Conservation (phyloP, 1,140 invertebrate genomes). For the Diachasma alloeum region DNA sequence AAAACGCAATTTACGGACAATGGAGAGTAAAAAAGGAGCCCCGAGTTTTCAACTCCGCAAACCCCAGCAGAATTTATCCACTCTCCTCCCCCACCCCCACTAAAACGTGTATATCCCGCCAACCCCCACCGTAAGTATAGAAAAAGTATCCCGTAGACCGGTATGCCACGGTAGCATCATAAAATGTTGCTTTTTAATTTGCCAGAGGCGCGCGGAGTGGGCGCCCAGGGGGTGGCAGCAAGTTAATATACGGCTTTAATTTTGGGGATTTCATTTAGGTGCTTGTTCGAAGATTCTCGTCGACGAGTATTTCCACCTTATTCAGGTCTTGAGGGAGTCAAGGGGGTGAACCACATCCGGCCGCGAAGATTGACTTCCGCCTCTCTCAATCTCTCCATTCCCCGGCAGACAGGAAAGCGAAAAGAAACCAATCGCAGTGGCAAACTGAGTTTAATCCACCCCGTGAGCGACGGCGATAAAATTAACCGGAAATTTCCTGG, state of each 20-base stretch:
- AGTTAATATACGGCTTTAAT: constrained; percentile 65
- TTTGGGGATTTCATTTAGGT: constrained; percentile 59
- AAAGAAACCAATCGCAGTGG: constrained; percentile 20
- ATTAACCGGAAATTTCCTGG: not conserved
- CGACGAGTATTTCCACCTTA: constrained; percentile 3
- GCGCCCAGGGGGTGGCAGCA: not conserved
- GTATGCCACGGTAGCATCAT: constrained; percentile 35
- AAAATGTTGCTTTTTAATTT: constrained; percentile 66
- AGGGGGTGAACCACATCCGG: constrained; percentile 55
- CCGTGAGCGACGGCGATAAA: not conserved
- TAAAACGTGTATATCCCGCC: not conserved
- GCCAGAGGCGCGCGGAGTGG: constrained; percentile 46
- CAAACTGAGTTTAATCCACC: not conserved
- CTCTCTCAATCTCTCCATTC: constrained; percentile 37
- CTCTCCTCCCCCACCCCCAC: constrained; percentile 18
- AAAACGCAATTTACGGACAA: constrained; percentile 63
- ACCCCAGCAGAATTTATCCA: constrained; percentile 6
- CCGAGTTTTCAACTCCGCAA: not conserved
- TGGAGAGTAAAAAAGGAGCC: constrained; percentile 39
- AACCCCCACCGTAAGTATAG: constrained; percentile 18
- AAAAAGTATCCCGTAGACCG: not conserved
- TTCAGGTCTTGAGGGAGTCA: not conserved
- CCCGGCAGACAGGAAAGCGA: not conserved
- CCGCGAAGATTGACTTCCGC: constrained; percentile 61
- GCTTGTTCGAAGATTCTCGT: constrained; percentile 5